Percentiles rank a stretch among this genome's conserved stretches.
Conservation (phyloP, 1,140 invertebrate genomes). For the Contarinia nasturtii region DNA sequence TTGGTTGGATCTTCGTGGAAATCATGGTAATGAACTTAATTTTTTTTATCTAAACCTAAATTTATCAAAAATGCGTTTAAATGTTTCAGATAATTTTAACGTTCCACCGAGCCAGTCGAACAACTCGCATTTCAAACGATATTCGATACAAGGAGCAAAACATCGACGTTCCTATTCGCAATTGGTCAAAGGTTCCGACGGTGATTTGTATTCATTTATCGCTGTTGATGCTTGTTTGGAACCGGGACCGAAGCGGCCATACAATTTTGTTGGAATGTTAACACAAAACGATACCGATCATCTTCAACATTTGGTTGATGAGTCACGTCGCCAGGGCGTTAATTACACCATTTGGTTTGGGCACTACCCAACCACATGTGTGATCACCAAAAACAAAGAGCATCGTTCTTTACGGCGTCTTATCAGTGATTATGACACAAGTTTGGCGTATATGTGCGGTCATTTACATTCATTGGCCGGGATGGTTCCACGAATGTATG, state of each 20-base stretch:
- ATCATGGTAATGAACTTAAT: constrained; percentile 69
- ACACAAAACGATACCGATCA: constrained; percentile 34
- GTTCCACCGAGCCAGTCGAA: constrained; percentile 43
- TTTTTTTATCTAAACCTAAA: no score
- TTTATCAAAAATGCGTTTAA: constrained; percentile 3
- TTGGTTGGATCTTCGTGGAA: constrained; percentile 85
- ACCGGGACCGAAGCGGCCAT: constrained; percentile 69
- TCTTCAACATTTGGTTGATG: constrained; percentile 29
- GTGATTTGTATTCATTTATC: constrained; percentile 54
- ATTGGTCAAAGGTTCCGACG: constrained; percentile 26
- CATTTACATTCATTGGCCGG: constrained; percentile 75
- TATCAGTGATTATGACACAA: constrained; percentile 28
- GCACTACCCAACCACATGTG: constrained; percentile 83
- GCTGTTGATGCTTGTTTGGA: constrained; percentile 75
- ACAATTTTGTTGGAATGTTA: constrained; percentile 77
- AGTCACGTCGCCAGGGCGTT: constrained; percentile 24
- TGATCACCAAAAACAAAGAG: constrained; percentile 36
- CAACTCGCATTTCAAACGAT: constrained; percentile 62
- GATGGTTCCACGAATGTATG: constrained; percentile 68
- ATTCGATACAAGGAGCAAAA: constrained; percentile 55
- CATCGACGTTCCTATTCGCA: constrained; percentile 58
- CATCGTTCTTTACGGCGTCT: constrained; percentile 33
- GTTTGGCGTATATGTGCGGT: constrained; percentile 63
- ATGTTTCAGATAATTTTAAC: constrained; percentile 84
- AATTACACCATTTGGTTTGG: constrained; percentile 67